A percentile compares a stretch with the other conserved stretches of the same genome.
Evolutionary conservation across 2,888 invertebrate genomes (phyloP).

Genomic region (Escarpia spicata): DNA sequence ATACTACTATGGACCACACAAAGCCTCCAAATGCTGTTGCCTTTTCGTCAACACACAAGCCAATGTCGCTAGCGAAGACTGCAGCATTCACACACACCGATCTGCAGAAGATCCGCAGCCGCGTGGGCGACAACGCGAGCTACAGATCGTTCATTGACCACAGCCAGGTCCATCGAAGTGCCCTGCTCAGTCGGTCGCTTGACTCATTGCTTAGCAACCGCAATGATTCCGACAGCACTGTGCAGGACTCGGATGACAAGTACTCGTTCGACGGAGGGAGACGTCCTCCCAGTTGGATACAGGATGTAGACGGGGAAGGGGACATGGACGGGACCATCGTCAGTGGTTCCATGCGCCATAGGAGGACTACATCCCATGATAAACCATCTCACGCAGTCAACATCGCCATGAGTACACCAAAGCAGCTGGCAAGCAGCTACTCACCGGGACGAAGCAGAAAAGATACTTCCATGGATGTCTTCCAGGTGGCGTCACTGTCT

Average conservation of each 20-base stretch:
- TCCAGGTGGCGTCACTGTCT: background rate
- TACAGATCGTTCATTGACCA: background rate
- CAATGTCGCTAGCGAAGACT: background rate
- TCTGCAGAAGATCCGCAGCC: background rate
- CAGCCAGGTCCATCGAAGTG: background rate
- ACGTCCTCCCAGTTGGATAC: background rate
- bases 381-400: background rate
- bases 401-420: background rate
- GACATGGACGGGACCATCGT: background rate
- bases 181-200: background rate
- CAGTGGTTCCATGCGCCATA: background rate
- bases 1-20: background rate
- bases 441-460: background rate
- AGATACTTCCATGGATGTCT: background rate
- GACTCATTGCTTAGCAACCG: constrained; percentile 2
- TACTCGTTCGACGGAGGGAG: background rate
- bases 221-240: background rate
- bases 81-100: background rate
- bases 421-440: background rate
- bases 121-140: background rate
- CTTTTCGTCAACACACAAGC: background rate
- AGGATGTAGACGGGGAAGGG: background rate
- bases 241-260: background rate
- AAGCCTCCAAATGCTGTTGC: background rate
- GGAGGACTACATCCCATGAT: background rate